Base-by-base conservation (phyloP, 1,140 invertebrate genomes). In the Drosophila eugracilis region DNA sequence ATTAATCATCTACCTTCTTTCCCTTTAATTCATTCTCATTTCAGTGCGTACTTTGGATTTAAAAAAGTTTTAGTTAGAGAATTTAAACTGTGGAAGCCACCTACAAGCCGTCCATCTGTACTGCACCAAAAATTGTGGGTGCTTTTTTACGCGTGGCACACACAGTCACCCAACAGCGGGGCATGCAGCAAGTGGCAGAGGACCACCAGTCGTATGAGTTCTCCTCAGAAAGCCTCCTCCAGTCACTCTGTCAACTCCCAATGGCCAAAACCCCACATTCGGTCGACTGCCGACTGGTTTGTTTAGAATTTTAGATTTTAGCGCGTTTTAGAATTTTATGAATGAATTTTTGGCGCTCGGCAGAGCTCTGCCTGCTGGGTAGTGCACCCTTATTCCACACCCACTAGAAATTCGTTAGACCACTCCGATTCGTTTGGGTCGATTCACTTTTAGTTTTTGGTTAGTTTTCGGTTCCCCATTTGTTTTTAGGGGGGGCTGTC, bases 251-350 rank as follows among this genome's bases (percentile, higher is more conserved):
- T n/a, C 12, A 26, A 54, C 36, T 42, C 1, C 52, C 39, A 44
- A 21, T 24, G 44, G n/a, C 22, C 42, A 26, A 17, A 26, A 50
- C 36, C 39, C 48, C 49, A 44, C 32, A 69, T 37, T 72, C 45
- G 67, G 54, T 28, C 66, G 26, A 59, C 44, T 37, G 37, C 66
- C 55, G 69, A 59, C 34, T 24, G 63, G 59, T 77, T 88, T 88
- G 83, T 88, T 88, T 88, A 88, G 83, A 88, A 88, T 88, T 88
- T 88, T 88, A 88, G 83, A 88, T 88, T 88, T 88, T 88, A 88
- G 83, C 83, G 83, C 84, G 83, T 88, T 88, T 88, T 88, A 88
- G 83, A 89, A 78, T 88, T 88, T 88, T 88, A 88, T 88, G 83
- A 88, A 88, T 88, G 83, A 88, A 88, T 83, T 88, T 85, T 83